phyloP scores from a whole-genome alignment of 2,797 vertebrate species.

The Vultur gryphus region DNA sequence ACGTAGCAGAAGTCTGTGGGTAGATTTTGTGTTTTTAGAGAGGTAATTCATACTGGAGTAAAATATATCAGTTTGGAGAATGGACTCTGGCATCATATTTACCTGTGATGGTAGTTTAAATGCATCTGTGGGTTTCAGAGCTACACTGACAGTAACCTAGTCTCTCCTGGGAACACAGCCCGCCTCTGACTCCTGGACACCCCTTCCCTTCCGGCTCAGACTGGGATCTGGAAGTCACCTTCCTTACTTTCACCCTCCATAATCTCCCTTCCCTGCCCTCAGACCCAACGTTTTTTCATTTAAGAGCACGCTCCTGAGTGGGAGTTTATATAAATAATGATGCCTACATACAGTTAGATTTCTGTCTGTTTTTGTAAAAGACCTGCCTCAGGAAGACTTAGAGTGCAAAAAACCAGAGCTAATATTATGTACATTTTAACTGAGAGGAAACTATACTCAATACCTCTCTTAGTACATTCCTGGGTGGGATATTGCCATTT shows the following conservation, averaged over 20 bases:
- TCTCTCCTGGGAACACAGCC: neutral
- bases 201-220: neutral
- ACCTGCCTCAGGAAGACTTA: neutral
- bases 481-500: neutral
- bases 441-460: neutral
- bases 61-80: neutral
- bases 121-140: neutral
- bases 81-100: neutral
- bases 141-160: neutral
- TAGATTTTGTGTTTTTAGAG: neutral
- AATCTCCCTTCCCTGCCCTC: neutral
- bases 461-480: neutral
- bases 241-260: neutral
- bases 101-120: neutral
- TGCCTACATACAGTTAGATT: neutral
- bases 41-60: neutral
- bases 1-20: neutral
- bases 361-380: neutral
- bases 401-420: neutral
- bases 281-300: neutral
- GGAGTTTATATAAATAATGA: neutral
- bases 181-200: neutral
- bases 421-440: neutral
- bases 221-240: neutral
- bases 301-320: neutral